Percentiles rank a stretch among this genome's conserved stretches.
Evolutionary conservation across 2,888 invertebrate species (phyloP).

Genomic region (Cephus pygmeus): DNA sequence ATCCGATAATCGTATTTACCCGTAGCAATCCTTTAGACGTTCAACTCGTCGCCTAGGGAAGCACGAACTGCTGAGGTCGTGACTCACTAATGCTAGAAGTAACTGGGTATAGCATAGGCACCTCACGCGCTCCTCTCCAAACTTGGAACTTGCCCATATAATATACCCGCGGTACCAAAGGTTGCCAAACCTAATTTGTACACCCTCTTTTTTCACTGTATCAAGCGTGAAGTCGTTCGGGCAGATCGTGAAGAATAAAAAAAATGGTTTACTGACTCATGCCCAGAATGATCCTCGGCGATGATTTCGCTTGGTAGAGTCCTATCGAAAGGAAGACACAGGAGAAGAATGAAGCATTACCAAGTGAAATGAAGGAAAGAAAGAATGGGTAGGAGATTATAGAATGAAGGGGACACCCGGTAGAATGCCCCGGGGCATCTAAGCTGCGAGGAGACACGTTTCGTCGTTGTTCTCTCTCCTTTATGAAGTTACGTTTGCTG

Average conservation of each 20-base stretch:
- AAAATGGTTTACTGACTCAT: no score
- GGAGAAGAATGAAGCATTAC: background rate
- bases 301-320: background rate
- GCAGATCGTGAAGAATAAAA: no score
- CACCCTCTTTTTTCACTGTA: background rate
- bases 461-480: conserved; percentile 16
- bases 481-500: conserved; percentile 17
- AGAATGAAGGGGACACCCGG: background rate
- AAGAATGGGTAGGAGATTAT: background rate
- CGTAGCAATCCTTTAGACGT: background rate
- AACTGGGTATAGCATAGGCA: background rate
- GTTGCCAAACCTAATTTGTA: background rate
- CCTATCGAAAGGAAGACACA: background rate
- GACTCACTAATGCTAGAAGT: background rate
- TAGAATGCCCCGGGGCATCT: background rate
- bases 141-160: background rate
- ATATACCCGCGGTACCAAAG: background rate
- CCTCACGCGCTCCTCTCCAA: background rate
- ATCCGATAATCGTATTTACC: background rate
- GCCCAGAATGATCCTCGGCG: background rate
- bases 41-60: background rate
- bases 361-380: background rate
- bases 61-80: background rate
- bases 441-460: conserved; percentile 7
- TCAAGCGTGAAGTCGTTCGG: background rate